phyloP scores from a whole-genome alignment of 1,140 invertebrate genomes.

The Harpegnathos saltator region DNA sequence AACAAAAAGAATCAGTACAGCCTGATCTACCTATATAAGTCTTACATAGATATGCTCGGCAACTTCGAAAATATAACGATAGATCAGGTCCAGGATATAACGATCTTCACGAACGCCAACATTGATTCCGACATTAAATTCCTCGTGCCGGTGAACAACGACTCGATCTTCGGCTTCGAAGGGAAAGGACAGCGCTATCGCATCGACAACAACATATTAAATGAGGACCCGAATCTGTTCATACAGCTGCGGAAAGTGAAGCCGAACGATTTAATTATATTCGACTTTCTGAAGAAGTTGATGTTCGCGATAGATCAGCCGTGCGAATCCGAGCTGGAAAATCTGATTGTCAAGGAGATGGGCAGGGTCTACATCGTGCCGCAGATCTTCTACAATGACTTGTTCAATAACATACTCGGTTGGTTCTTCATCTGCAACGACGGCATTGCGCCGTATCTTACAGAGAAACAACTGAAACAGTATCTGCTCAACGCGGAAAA shows the following conservation, averaged over 20 bases:
- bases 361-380: neutral
- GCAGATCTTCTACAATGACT: slow-evolving; percentile 11
- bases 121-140: neutral
- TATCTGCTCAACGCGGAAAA: neutral
- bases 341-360: neutral
- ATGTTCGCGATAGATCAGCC: slow-evolving; percentile 22
- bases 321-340: neutral
- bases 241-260: neutral
- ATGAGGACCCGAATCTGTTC: too few species aligned
- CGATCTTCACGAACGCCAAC: slow-evolving; percentile 9
- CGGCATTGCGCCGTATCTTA: slow-evolving; percentile 21
- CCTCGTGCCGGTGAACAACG: neutral
- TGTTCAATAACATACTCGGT: neutral
- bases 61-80: neutral
- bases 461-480: neutral
- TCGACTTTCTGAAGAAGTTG: slow-evolving; percentile 23
- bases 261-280: neutral
- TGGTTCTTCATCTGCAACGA: slow-evolving; percentile 20
- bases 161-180: slow-evolving; percentile 6
- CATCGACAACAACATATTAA: neutral
- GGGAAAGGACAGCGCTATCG: slow-evolving; percentile 22
- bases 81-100: slow-evolving; percentile 19
- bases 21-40: slow-evolving; percentile 11
- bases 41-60: neutral
- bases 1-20: neutral